Percentiles rank a stretch among this genome's conserved stretches.
These are phyloP conservation scores for Camptogramma bilineatum DNA, from an alignment of 2,888 invertebrate species.

Conservation along the genomic window DNA sequence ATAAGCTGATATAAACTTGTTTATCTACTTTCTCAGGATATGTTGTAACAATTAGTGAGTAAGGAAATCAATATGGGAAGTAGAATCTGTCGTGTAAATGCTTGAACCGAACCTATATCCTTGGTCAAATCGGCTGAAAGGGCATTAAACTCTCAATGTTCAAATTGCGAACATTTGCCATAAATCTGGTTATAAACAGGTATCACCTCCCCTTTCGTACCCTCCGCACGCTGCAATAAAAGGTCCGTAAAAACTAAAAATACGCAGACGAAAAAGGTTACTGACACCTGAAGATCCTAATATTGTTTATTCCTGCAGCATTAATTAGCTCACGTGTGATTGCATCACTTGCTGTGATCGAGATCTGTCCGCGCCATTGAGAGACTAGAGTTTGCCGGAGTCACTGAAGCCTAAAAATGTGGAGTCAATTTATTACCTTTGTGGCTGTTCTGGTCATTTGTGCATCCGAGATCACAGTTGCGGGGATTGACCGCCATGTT, in stretches of 20 bases:
- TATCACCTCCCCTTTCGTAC: slow-evolving; percentile 6
- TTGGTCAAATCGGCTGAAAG: slow-evolving; percentile 11
- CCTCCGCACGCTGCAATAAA: slow-evolving; percentile 17
- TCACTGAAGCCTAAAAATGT: slow-evolving; percentile 31
- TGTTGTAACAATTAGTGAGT: not conserved
- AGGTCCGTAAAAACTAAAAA: slow-evolving; percentile 20
- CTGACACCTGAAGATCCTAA: slow-evolving; percentile 58
- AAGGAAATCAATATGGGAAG: slow-evolving; percentile 13
- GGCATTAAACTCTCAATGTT: slow-evolving; percentile 24
- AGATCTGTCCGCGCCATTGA: slow-evolving; percentile 44
- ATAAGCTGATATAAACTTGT: no score
- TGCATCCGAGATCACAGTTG: slow-evolving; percentile 50
- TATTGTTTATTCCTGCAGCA: slow-evolving; percentile 57
- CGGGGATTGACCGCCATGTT: slow-evolving; percentile 58
- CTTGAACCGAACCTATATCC: not conserved
- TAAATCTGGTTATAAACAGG: slow-evolving; percentile 27
- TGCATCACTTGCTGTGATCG: slow-evolving; percentile 56
- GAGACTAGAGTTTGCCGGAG: slow-evolving; percentile 25
- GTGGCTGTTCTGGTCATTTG: slow-evolving; percentile 39
- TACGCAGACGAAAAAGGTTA: slow-evolving; percentile 43
- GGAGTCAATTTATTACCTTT: slow-evolving; percentile 41
- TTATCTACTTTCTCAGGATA: not conserved
- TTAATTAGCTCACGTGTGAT: slow-evolving; percentile 63
- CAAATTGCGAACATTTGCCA: slow-evolving; percentile 18
- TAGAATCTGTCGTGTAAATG: slow-evolving; percentile 4